Percentiles rank a stretch among this genome's conserved stretches.
These are phyloP conservation scores for Bruchidius siliquastri DNA, from an alignment of 2,888 invertebrate species.

Conservation along the genomic window DNA sequence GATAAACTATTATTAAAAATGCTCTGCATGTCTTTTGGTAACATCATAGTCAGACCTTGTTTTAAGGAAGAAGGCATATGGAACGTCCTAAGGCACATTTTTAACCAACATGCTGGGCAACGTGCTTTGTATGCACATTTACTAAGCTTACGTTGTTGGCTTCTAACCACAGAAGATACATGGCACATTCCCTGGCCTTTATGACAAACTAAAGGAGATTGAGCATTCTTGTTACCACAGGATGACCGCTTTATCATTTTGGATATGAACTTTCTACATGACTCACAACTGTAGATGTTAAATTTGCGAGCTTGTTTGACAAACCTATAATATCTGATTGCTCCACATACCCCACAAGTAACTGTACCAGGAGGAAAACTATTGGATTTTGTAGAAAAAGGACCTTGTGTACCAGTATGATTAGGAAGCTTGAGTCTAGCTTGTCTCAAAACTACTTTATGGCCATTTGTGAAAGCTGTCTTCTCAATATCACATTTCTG, in stretches of 20 bases:
- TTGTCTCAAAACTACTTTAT: slow-evolving; percentile 60
- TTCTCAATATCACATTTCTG: slow-evolving; percentile 20
- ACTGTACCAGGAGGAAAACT: slow-evolving; percentile 57
- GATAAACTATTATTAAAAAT: slow-evolving; percentile 39
- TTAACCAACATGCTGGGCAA: slow-evolving; percentile 84
- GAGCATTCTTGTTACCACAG: slow-evolving; percentile 53
- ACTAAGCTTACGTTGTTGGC: slow-evolving; percentile 65
- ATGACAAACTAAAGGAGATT: slow-evolving; percentile 60
- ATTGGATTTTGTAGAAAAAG: slow-evolving; percentile 54
- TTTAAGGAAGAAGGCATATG: slow-evolving; percentile 69
- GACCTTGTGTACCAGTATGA: slow-evolving; percentile 56
- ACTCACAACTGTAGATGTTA: slow-evolving; percentile 79
- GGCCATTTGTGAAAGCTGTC: slow-evolving; percentile 53
- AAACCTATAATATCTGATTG: slow-evolving; percentile 70
- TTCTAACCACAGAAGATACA: slow-evolving; percentile 66
- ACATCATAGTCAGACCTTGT: slow-evolving; percentile 61
- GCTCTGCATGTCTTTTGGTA: slow-evolving; percentile 61
- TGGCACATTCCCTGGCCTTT: slow-evolving; percentile 69
- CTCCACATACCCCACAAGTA: slow-evolving; percentile 75
- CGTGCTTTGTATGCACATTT: slow-evolving; percentile 66
- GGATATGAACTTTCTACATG: slow-evolving; percentile 81
- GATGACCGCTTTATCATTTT: slow-evolving; percentile 71
- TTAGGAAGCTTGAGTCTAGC: slow-evolving; percentile 31
- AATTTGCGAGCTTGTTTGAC: slow-evolving; percentile 77
- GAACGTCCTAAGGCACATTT: slow-evolving; percentile 75